Evolutionary conservation across 2,113 vertebrate species (phyloP).

Genomic region (Calonectris borealis): DNA sequence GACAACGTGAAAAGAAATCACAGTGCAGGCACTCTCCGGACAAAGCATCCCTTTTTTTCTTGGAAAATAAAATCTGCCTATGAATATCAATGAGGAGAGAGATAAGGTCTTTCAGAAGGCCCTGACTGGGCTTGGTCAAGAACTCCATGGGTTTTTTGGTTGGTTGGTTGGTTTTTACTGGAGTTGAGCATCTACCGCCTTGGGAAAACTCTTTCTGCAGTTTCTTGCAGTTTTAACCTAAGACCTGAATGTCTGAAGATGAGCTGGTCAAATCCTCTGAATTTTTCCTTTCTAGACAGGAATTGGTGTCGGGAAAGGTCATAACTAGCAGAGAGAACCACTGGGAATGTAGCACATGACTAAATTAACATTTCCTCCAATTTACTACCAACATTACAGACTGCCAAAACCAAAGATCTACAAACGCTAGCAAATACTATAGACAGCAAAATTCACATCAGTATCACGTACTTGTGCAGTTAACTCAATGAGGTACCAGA

Average conservation of each 20-base stretch:
- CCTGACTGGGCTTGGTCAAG: neutral
- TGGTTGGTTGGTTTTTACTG: neutral
- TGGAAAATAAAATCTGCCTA: neutral
- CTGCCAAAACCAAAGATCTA: neutral
- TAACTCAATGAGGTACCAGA: neutral
- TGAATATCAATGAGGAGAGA: neutral
- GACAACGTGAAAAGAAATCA: neutral
- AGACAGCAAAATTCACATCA: neutral
- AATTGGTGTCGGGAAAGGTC: neutral
- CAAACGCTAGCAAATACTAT: neutral
- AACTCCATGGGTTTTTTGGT: neutral
- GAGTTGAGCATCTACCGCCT: neutral
- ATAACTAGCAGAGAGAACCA: neutral
- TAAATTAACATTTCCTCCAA: neutral
- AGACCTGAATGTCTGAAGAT: neutral
- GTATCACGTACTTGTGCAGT: neutral
- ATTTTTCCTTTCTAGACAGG: neutral
- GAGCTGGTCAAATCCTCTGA: neutral
- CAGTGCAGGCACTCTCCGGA: neutral
- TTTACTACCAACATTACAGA: neutral
- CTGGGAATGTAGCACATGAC: neutral
- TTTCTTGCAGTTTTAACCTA: neutral
- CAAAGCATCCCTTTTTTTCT: neutral
- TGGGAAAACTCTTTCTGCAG: neutral
- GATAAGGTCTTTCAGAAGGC: neutral